These are phyloP conservation scores for Elephantulus edwardii DNA, from an alignment of 2,113 vertebrate species.

Conservation along the genomic window DNA sequence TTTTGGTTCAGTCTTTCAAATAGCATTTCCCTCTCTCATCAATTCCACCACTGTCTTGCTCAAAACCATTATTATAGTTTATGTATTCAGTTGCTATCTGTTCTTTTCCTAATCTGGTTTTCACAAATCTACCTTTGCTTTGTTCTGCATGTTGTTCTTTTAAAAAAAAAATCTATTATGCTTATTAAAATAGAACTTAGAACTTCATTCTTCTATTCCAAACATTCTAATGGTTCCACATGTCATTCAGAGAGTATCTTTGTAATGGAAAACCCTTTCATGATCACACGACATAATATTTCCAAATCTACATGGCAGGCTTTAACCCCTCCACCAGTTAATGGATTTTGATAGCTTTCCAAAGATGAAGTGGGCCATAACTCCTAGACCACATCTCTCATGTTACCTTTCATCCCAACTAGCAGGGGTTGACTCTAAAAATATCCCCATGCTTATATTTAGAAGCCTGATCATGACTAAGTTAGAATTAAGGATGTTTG, in stretches of 20 bases:
- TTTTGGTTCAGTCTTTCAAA: background rate
- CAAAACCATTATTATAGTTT: background rate
- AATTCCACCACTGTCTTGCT: background rate
- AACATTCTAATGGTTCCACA: background rate
- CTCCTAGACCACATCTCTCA: background rate
- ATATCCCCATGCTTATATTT: background rate
- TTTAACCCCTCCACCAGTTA: background rate
- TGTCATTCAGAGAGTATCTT: background rate
- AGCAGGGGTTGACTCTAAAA: background rate
- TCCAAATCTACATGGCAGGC: background rate
- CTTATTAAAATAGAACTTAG: background rate
- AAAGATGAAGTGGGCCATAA: background rate
- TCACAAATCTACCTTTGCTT: background rate
- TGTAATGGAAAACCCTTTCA: background rate
- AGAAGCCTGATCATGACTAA: background rate
- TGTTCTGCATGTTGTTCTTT: background rate
- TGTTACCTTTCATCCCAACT: background rate
- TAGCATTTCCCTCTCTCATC: background rate
- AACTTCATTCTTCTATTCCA: background rate
- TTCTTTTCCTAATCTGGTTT: background rate
- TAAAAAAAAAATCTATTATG: background rate
- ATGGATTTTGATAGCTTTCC: background rate
- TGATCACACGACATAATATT: background rate
- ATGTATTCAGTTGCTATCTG: background rate
- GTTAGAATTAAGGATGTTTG: background rate